phyloP scores from a whole-genome alignment of 2,888 invertebrate species.

The Xestia c-nigrum region DNA sequence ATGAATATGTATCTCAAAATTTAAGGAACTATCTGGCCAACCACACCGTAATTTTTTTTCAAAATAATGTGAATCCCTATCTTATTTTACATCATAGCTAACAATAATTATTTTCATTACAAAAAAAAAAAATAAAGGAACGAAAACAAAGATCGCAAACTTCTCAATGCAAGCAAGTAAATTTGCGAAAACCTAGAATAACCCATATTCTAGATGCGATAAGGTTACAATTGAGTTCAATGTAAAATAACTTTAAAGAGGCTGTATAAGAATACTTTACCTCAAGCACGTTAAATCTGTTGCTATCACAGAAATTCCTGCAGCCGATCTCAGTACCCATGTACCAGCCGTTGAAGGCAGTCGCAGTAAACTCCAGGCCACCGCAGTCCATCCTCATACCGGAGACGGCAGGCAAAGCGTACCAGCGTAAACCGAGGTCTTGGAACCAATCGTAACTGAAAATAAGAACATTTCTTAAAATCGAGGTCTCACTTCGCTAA shows the following conservation, averaged over 20 bases:
- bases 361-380: constrained; percentile 97
- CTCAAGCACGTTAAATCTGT: constrained; percentile 96
- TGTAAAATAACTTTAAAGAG: neutral
- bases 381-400: constrained; percentile 98
- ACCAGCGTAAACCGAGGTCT: constrained; percentile 97
- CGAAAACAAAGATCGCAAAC: neutral
- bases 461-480: neutral
- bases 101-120: too few species aligned
- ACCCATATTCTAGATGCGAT: neutral
- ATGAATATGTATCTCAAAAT: too few species aligned
- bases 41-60: too few species aligned
- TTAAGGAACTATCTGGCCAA: too few species aligned
- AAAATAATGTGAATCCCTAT: too few species aligned
- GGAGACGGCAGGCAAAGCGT: constrained; percentile 96
- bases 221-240: neutral
- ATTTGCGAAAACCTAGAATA: neutral
- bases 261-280: constrained; percentile 82
- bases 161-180: neutral
- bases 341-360: constrained; percentile 99
- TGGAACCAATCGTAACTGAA: constrained; percentile 96
- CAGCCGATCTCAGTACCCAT: constrained; percentile 99
- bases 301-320: constrained; percentile 96
- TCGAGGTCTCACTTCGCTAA: neutral
- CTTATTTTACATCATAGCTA: too few species aligned
- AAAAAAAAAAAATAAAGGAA: neutral